Percentiles rank a stretch among this genome's conserved stretches.
Conservation (phyloP, 1,140 invertebrate species). For the Scaptomyza graminum region DNA sequence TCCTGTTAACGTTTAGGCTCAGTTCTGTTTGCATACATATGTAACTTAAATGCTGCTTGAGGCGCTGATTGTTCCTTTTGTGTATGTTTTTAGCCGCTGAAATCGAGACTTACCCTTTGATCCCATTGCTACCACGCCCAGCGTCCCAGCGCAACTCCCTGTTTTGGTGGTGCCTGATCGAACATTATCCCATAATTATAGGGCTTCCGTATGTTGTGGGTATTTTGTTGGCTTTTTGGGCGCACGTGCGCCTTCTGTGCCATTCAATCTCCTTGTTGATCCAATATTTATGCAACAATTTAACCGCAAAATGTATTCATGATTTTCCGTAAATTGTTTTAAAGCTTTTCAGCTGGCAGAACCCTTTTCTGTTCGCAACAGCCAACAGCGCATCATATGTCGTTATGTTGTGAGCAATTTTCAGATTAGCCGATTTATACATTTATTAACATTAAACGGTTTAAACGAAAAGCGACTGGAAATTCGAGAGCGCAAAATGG, state of each 20-base stretch:
- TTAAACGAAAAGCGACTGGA: conserved; percentile 12
- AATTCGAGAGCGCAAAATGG: conserved; percentile 7
- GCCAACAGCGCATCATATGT: conserved; percentile 10
- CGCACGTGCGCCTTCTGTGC: conserved; percentile 60
- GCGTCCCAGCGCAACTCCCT: not conserved
- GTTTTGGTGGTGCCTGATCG: conserved; percentile 43
- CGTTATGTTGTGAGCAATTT: conserved; percentile 73
- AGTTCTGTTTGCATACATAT: conserved; percentile 51
- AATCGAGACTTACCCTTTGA: conserved; percentile 80
- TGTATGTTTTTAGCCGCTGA: conserved; percentile 39
- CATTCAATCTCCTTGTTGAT: conserved; percentile 39
- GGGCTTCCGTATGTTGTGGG: conserved; percentile 65
- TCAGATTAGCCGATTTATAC: conserved; percentile 77
- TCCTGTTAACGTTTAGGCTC: conserved; percentile 5
- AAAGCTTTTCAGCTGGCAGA: conserved; percentile 45
- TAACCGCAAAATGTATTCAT: conserved; percentile 83
- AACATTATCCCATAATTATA: conserved; percentile 84
- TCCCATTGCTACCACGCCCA: conserved; percentile 33
- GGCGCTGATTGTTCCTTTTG: conserved; percentile 82
- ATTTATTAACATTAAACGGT: conserved; percentile 45
- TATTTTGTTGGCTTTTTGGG: conserved; percentile 34
- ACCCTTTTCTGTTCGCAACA: conserved; percentile 40
- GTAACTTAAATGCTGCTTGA: conserved; percentile 59
- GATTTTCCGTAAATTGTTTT: conserved; percentile 72
- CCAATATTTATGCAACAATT: conserved; percentile 83